Base-by-base conservation (phyloP, 30 jellyfish, hydroid and myxozoan genomes). In the Cassiopea xamachana region DNA sequence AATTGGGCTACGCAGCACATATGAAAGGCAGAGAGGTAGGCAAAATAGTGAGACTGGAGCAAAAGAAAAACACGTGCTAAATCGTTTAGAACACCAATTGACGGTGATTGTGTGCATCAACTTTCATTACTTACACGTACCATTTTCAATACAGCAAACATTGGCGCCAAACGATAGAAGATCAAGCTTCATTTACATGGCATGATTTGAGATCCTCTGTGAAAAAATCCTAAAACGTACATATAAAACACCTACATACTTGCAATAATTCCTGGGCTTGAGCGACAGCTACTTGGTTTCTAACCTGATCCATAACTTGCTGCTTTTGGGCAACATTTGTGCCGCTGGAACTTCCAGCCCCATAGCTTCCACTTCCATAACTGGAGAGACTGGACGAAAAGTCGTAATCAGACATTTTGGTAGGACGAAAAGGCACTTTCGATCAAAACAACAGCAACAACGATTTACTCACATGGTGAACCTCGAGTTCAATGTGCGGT, bases 251-350 rank as follows among this genome's bases (percentile, higher is more conserved):
- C 74, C 27, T 2, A 64, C 74, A 64, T 82, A 95, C 99, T 50
- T 96, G 94, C 73, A 95, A 67, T 72, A 95, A 67, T 81, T 95
- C 99, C 67, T 95, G 99, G 46, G 99, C 99, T 85, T 95, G 92
- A 16, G 99, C 99, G 62, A 95, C 99, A 0, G 99, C 99, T 45
- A 95, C 95, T 88, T 91, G 97, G 69, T 91, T 92, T 46, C 94
- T 87, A 47, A 95, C 98, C 61, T 89, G 92, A 16, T 95, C 99
- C 97, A 95, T 95, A 27, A 95, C 95, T 75, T 82, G 93, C n/a
- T 79, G 88, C 88, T 90, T 90, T 69, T 86, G 90, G 5, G 94
- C 96, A 3, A 92, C 89, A 82, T 86, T 61, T 71, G 80, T 19
- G 55, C 58, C 55, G 8, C 94, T 85, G 14, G 80, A 13, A 18